These are phyloP conservation scores for Cenopis cana DNA, from an alignment of 2,888 invertebrate species.

Conservation along the genomic window DNA sequence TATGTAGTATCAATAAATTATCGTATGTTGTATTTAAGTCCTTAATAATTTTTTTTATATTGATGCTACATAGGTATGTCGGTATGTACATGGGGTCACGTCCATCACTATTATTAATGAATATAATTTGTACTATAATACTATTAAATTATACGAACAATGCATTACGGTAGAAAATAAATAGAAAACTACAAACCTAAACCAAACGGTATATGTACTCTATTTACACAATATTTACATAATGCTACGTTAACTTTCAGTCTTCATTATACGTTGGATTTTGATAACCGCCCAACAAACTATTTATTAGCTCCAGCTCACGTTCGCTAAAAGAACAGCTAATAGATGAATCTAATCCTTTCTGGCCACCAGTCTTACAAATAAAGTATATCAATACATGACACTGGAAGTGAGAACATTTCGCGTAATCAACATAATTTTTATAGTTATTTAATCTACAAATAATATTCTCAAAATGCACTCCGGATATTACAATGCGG, in stretches of 20 bases:
- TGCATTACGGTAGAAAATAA: constrained; percentile 28
- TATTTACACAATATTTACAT: constrained; percentile 55
- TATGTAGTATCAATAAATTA: constrained; percentile 30
- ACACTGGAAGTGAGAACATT: background rate
- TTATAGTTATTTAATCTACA: background rate
- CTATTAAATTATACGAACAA: constrained; percentile 39
- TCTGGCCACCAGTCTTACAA: background rate
- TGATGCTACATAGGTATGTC: constrained; percentile 27
- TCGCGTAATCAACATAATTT: background rate
- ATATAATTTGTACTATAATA: constrained; percentile 69
- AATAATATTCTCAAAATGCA: background rate
- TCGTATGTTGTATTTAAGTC: background rate
- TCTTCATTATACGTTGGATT: constrained; percentile 52
- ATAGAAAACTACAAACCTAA: constrained; percentile 35
- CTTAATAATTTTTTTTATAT: background rate
- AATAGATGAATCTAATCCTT: background rate
- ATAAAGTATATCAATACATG: too few species aligned
- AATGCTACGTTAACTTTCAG: constrained; percentile 52
- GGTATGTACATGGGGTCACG: background rate
- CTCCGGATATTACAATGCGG: background rate
- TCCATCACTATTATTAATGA: constrained; percentile 41
- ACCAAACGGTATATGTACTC: constrained; percentile 11
- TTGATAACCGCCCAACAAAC: constrained; percentile 1
- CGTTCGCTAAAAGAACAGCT: background rate
- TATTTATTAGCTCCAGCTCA: background rate